Base-by-base conservation (phyloP, 2,888 invertebrate species). In the Sylvicola fuscatus region DNA sequence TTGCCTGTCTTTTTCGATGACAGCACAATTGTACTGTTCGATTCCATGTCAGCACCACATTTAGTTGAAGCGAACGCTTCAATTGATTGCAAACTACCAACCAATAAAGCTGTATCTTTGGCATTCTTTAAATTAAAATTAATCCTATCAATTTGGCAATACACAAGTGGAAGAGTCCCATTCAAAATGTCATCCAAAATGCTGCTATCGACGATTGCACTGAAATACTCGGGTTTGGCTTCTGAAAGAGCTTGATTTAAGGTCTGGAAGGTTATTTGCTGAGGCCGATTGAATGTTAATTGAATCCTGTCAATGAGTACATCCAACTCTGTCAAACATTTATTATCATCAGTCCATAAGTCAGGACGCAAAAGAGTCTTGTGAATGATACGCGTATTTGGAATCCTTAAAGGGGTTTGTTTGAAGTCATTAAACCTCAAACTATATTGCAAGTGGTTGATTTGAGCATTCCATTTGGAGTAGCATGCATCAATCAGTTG, bases 401-500 rank as follows among this genome's bases (percentile, higher is more conserved):
- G 13, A 28, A 21, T 12, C 13, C 27, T 3, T 14, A 14, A 21
- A 35, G 34, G 31, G 21, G 15, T 27, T 10, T 32, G 13, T 36
- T 32, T 26, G 7, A 21, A 21, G 8, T 21, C 21, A 8, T 13
- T n/a, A 7, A 31, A 33, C 30, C 14, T 21, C 6, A 17, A 21
- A 27, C 11, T 4, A 33, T 34, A 21, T 21, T 21, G 21, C 21
- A 21, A 21, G 21, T 21, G 21, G 8, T 21, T 21, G 21, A 21
- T 21, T 21, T 21, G 21, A 8, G 21, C 21, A 21, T 21, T 21
- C 21, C 21, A 55, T 38, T 54, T 50, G 27, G 57, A 51, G 47
- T 68, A 70, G 45, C 73, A 74, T 3, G 66, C 62, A 12, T 65
- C 59, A 33, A 72, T 60, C 51, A 74, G 62, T 39, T 66, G 60